Percentiles rank a stretch among this genome's conserved stretches.
These are phyloP conservation scores for Spatulosminthurus flaviceps DNA, from an alignment of 2,888 invertebrate genomes.

Conservation along the genomic window DNA sequence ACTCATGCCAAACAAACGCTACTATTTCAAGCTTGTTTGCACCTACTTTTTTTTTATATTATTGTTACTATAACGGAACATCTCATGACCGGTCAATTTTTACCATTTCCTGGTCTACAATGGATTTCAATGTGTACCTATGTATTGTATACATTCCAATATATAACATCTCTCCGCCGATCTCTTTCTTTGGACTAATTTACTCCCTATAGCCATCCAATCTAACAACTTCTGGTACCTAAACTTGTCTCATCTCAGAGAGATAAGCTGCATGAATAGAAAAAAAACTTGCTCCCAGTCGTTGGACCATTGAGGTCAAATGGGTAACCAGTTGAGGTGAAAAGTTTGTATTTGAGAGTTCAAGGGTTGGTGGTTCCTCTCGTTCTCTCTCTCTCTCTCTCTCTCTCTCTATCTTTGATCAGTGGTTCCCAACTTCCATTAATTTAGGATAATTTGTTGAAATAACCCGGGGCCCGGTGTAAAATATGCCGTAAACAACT, in stretches of 20 bases:
- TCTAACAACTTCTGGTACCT: too few relatives aligned
- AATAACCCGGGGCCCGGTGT: background rate
- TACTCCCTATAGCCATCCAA: too few relatives aligned
- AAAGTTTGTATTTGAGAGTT: background rate
- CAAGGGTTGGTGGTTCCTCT: background rate
- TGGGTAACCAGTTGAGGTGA: background rate
- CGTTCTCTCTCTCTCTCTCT: too few relatives aligned
- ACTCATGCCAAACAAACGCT: background rate
- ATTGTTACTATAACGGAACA: background rate
- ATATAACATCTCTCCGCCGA: too few relatives aligned
- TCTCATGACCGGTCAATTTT: background rate
- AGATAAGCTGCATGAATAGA: background rate
- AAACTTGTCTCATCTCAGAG: background rate
- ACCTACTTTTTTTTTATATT: background rate
- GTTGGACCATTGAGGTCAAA: conserved; percentile 2
- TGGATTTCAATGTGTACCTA: background rate
- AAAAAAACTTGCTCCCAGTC: conserved; percentile 1
- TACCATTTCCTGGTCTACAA: background rate
- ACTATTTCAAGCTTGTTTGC: background rate
- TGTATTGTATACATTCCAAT: too few relatives aligned
- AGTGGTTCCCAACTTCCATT: background rate
- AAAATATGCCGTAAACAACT: background rate
- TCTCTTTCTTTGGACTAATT: too few relatives aligned
- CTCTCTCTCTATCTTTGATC: too few relatives aligned
- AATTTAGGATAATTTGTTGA: background rate